phyloP scores from a whole-genome alignment of 2,113 vertebrate genomes.

The Suricata suricatta region DNA sequence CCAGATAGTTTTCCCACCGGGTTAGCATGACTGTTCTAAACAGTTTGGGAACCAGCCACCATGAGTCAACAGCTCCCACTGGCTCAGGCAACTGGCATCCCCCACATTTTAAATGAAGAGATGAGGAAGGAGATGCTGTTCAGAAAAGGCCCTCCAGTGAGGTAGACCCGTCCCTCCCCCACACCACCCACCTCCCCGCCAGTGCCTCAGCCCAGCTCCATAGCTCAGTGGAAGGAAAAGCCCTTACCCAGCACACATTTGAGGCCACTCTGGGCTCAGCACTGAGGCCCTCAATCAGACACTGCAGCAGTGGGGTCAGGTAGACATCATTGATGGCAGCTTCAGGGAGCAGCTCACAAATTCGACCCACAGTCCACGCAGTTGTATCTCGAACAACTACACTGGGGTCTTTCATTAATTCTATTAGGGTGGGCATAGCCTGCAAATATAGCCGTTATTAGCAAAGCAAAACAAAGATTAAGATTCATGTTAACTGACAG shows the following conservation, averaged over 20 bases:
- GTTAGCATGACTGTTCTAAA: neutral
- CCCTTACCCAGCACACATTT: conserved; percentile 98
- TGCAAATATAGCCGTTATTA: conserved; percentile 71
- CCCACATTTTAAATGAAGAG: conserved; percentile 52
- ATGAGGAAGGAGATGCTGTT: conserved; percentile 46
- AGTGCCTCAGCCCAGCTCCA: neutral
- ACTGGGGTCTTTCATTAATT: conserved; percentile 98
- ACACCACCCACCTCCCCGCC: neutral
- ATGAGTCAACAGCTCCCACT: conserved; percentile 34
- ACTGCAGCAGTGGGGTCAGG: conserved; percentile 94
- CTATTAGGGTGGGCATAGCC: conserved; percentile 97
- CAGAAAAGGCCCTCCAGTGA: conserved; percentile 31
- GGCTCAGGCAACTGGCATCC: neutral
- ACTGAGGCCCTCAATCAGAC: conserved; percentile 96
- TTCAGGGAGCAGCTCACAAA: conserved; percentile 97
- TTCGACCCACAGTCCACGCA: conserved; percentile 97
- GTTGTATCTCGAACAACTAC: conserved; percentile 98
- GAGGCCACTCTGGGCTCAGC: conserved; percentile 97
- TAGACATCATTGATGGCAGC: conserved; percentile 98
- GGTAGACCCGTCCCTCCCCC: neutral
- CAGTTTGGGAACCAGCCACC: neutral
- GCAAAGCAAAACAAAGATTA: conserved; percentile 14
- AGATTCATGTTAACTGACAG: neutral
- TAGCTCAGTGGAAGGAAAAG: neutral
- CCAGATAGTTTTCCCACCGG: neutral